phyloP scores from a whole-genome alignment of 2,797 vertebrate genomes.

The Garrulus glandarius region DNA sequence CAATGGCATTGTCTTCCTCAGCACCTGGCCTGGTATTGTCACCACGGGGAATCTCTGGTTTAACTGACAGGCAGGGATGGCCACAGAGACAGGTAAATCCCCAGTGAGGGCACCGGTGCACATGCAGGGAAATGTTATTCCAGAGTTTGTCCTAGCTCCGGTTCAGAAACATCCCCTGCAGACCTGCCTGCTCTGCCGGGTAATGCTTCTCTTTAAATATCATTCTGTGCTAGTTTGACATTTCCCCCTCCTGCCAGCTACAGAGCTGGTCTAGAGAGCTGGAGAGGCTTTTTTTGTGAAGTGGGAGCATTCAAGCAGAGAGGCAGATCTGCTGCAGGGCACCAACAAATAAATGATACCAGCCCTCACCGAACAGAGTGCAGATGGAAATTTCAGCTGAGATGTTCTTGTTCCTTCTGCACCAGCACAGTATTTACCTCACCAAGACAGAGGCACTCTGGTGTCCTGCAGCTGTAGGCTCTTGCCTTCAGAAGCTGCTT shows the following conservation, averaged over 20 bases:
- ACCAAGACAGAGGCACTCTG: background rate
- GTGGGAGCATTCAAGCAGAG: background rate
- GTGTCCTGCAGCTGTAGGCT: background rate
- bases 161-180: background rate
- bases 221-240: background rate
- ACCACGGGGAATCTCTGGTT: background rate
- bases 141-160: background rate
- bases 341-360: background rate
- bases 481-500: background rate
- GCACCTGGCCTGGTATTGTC: background rate
- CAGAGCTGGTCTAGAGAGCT: background rate
- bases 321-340: background rate
- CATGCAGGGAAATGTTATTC: background rate
- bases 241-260: background rate
- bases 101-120: fast-evolving
- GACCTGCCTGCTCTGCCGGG: background rate
- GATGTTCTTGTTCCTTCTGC: background rate
- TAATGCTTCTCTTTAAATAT: background rate
- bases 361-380: background rate
- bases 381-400: background rate
- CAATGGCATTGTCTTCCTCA: background rate
- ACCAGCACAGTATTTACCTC: background rate
- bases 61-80: background rate
- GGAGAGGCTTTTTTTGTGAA: background rate
- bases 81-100: background rate